Base-by-base conservation (phyloP, 2,888 invertebrate species). In the Neoaliturus tenellus region DNA sequence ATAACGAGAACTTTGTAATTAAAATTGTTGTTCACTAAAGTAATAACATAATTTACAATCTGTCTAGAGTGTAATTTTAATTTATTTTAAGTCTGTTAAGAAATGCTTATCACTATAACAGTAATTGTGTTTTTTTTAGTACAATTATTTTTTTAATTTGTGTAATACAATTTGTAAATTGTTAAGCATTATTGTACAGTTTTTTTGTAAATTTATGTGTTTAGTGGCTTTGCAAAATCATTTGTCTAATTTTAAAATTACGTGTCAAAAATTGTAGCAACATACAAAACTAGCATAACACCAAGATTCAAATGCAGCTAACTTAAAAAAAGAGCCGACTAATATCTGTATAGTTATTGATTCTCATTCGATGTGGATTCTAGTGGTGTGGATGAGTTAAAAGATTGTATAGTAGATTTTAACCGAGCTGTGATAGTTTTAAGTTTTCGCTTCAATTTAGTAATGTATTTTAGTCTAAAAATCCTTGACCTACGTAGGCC, bases 401-500 rank as follows among this genome's bases (percentile, higher is more conserved):
- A 44, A 25, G 75, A 75, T 75, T 75, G 75, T 75, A 75, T 75
- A 75, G 75, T 75, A 71, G 71, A 71, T 71, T 71, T 71, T 75
- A 75, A 75, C 75, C 75, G 75, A 75, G 75, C 75, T 75, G 75
- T 75, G 75, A 75, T 75, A 75, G 75, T 75, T 75, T 75, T 75
- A 75, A 75, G 75, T 75, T 75, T 44, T 75, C 44, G 75, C 75
- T 75, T 75, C 75, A 75, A 75, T 75, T 71, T 71, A 41, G 71
- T 33, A 39, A 33, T 39, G 39, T 69, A 62, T 25, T 23, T 62
- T 62, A 62, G 62, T 62, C 4, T 25, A 6, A 62, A 62, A 62
- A 23, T 39, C 75, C 75, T 75, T 44, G 39, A 75, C 41, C 75
- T 75, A 75, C 23, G 44, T 75, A 75, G 75, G 75, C 75, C 75